These are phyloP conservation scores for Ctenopoma kingsleyae DNA, from an alignment of 2,797 vertebrate species.

Conservation along the genomic window DNA sequence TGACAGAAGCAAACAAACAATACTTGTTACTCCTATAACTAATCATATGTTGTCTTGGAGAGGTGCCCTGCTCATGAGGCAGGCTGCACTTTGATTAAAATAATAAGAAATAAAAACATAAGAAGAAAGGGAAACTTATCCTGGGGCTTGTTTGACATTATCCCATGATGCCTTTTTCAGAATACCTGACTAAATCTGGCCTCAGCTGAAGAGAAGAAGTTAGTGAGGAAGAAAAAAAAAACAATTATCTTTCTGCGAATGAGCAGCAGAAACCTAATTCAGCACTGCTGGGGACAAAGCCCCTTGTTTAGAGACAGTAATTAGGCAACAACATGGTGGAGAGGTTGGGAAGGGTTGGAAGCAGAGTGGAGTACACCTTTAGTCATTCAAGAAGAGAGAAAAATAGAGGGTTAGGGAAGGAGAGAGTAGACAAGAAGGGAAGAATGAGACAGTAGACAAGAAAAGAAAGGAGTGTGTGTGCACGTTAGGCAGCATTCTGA, in stretches of 20 bases:
- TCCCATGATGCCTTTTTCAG: slow-evolving; percentile 56
- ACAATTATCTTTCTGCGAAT: slow-evolving; percentile 68
- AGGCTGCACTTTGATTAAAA: slow-evolving; percentile 63
- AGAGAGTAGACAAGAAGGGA: slow-evolving; percentile 33
- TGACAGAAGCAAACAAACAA: slow-evolving; percentile 30
- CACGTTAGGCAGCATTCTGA: slow-evolving; percentile 62
- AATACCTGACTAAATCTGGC: slow-evolving; percentile 68
- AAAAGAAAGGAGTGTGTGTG: slow-evolving; percentile 36
- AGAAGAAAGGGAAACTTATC: slow-evolving; percentile 49
- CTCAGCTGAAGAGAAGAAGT: slow-evolving; percentile 54
- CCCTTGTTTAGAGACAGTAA: slow-evolving; percentile 64
- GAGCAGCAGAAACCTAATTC: slow-evolving; percentile 63
- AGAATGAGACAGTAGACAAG: slow-evolving; percentile 45
- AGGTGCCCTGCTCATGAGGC: slow-evolving; percentile 37
- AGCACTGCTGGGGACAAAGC: slow-evolving; percentile 59
- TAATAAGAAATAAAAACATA: background rate
- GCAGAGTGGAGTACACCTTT: slow-evolving; percentile 44
- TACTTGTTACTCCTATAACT: slow-evolving; percentile 33
- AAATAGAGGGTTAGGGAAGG: slow-evolving; percentile 48
- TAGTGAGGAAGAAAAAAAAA: slow-evolving; percentile 31
- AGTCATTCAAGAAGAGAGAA: slow-evolving; percentile 46
- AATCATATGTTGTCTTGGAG: slow-evolving; percentile 59
- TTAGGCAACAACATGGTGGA: slow-evolving; percentile 58
- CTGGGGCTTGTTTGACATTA: slow-evolving; percentile 55
- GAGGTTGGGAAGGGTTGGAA: slow-evolving; percentile 42